Conservation (phyloP, 2,113 vertebrate species). For the Glaucidium brasilianum region DNA sequence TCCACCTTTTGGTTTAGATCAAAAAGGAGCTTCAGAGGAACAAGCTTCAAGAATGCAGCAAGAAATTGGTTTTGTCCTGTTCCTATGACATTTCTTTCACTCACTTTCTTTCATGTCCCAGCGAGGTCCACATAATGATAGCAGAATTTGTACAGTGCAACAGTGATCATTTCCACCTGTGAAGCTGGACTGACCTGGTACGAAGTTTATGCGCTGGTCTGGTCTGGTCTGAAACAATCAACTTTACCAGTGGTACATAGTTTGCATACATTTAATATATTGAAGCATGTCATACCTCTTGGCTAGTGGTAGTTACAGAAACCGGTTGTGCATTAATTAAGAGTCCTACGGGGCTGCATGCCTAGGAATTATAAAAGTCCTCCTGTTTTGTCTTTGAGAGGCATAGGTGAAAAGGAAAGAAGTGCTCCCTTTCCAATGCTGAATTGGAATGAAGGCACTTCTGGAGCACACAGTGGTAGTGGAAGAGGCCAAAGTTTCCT, state of each 20-base stretch:
- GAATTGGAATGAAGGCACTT: fast-evolving
- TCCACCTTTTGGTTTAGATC: neutral
- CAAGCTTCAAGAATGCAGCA: neutral
- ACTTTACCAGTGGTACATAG: neutral
- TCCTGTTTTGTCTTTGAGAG: neutral
- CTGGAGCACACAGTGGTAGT: fast-evolving
- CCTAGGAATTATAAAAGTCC: neutral
- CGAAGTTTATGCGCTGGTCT: neutral
- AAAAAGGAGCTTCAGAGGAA: neutral
- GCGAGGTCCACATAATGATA: neutral
- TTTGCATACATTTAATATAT: neutral
- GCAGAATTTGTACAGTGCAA: neutral
- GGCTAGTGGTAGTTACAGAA: neutral
- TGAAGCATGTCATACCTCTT: neutral
- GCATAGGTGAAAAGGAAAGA: neutral
- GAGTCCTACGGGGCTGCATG: neutral
- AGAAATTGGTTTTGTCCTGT: fast-evolving
- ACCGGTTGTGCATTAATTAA: neutral
- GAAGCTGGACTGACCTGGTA: neutral
- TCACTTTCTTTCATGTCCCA: neutral
- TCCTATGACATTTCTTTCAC: neutral
- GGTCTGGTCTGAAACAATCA: neutral
- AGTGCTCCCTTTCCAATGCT: neutral
- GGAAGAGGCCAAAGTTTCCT: neutral
- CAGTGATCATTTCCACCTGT: neutral